Percentiles rank a stretch among this genome's conserved stretches.
Conservation (phyloP, 1,140 invertebrate genomes). For the Solenopsis fugax region DNA sequence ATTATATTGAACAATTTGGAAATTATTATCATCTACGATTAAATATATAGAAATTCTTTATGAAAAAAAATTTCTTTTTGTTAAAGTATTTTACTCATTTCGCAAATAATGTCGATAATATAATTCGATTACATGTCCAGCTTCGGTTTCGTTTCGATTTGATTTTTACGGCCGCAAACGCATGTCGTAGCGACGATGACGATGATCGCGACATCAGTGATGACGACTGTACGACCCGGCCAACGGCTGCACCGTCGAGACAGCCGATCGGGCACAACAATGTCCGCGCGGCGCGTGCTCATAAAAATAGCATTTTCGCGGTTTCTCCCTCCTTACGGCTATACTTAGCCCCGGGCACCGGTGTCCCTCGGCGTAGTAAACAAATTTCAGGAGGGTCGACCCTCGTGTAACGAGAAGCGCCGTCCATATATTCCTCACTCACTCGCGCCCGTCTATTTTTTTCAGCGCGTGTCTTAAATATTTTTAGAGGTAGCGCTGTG, state of each 20-base stretch:
- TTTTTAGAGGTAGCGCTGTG: slow-evolving; percentile 44
- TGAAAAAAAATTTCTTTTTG: neutral
- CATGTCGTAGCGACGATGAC: slow-evolving; percentile 22
- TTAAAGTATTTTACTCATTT: neutral
- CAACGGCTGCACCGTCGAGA: slow-evolving; percentile 37
- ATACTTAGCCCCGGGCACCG: slow-evolving; percentile 71
- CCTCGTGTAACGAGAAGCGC: slow-evolving; percentile 65
- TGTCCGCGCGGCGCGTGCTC: slow-evolving; percentile 71
- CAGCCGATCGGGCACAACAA: slow-evolving; percentile 68
- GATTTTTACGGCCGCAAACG: neutral
- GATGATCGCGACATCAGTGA: slow-evolving; percentile 25
- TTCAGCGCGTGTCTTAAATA: slow-evolving; percentile 60
- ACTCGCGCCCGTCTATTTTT: slow-evolving; percentile 54
- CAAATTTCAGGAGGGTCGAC: slow-evolving; percentile 71
- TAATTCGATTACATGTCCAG: slow-evolving; percentile 12
- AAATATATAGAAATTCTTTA: neutral
- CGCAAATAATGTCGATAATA: neutral
- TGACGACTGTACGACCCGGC: slow-evolving; percentile 42
- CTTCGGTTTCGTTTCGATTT: slow-evolving; percentile 2
- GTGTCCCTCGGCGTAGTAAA: slow-evolving; percentile 73
- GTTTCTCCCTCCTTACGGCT: slow-evolving; percentile 70
- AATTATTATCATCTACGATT: neutral
- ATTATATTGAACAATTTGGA: neutral
- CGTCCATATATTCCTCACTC: slow-evolving; percentile 53
- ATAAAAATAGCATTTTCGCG: slow-evolving; percentile 81